phyloP scores from a whole-genome alignment of 1,140 invertebrate species.

The Orchestia grillus region DNA sequence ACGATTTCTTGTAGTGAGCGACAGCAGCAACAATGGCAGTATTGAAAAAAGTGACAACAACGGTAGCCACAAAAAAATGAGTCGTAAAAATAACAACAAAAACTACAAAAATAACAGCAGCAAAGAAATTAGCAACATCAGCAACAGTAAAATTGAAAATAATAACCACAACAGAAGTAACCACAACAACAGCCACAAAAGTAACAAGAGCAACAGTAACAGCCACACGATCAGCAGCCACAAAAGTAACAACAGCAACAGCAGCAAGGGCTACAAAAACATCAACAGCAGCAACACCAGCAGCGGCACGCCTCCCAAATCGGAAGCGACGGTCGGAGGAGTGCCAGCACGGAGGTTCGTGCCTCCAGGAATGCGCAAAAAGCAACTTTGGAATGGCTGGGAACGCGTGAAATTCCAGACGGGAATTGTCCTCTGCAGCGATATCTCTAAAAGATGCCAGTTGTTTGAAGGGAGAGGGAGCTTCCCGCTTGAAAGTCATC shows the following conservation, averaged over 20 bases:
- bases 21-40: no score
- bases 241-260: not conserved
- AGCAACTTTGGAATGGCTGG: not conserved
- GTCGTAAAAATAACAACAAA: not conserved
- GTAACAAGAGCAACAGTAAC: not conserved
- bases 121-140: not conserved
- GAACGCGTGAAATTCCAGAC: not conserved
- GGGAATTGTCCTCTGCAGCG: not conserved
- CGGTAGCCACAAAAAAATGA: not conserved
- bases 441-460: not conserved
- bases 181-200: not conserved
- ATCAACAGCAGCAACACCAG: not conserved
- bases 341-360: not conserved
- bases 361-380: not conserved
- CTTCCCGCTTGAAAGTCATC: not conserved
- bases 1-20: no score
- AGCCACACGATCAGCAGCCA: not conserved
- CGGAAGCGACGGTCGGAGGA: not conserved
- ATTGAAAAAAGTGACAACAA: no score
- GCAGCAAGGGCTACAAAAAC: not conserved
- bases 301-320: no score
- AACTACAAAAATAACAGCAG: not conserved
- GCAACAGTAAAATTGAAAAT: not conserved
- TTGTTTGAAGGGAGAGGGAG: not conserved
- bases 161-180: not conserved